Evolutionary conservation across 2,888 invertebrate species (phyloP).

Genomic region (Parnassius glacialis): DNA sequence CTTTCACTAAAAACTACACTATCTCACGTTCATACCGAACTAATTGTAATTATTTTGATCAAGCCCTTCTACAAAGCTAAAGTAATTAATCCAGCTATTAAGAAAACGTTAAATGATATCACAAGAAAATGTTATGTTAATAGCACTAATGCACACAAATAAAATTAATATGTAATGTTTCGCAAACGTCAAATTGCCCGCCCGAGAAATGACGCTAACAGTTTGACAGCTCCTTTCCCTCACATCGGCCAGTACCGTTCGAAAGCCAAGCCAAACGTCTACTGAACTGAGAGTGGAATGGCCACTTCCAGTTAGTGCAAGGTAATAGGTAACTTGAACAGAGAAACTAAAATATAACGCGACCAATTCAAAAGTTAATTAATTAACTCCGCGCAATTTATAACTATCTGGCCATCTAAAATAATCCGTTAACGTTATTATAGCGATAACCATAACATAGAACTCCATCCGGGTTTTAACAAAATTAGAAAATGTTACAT

Average conservation of each 20-base stretch:
- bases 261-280: constrained; percentile 75
- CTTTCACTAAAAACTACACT: constrained; percentile 40
- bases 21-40: constrained; percentile 24
- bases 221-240: constrained; percentile 40
- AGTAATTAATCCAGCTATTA: background rate
- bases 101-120: background rate
- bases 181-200: constrained; percentile 33
- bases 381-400: constrained; percentile 37
- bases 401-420: constrained; percentile 33
- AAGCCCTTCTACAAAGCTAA: background rate
- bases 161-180: constrained; percentile 14
- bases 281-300: constrained; percentile 53
- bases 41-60: constrained; percentile 16
- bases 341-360: constrained; percentile 43
- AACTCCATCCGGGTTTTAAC: background rate
- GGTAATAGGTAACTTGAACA: constrained; percentile 42
- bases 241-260: constrained; percentile 55
- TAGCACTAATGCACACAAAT: constrained; percentile 18
- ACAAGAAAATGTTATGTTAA: background rate
- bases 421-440: constrained; percentile 34
- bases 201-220: constrained; percentile 38
- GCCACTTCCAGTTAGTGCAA: constrained; percentile 55
- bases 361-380: constrained; percentile 36
- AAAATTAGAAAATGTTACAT: constrained; percentile 16
- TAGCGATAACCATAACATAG: constrained; percentile 27